Base-by-base conservation (phyloP, 2,797 vertebrate genomes). In the Lacerta viridis region DNA sequence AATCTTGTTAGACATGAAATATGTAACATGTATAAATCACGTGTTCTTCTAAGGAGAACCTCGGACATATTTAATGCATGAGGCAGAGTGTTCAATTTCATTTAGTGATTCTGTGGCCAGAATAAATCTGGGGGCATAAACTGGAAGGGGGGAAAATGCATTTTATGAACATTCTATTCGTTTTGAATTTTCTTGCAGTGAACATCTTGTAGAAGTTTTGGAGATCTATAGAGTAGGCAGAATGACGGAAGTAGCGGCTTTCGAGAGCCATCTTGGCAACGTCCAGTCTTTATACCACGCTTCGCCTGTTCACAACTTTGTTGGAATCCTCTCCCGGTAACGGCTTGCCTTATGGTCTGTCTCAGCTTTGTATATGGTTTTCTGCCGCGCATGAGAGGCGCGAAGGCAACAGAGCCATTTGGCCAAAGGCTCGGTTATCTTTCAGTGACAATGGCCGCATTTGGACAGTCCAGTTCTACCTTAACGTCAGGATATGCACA, bases 281-380 rank as follows among this genome's bases (percentile, higher is more conserved):
- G 50, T 98, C 80, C 95, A 59, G 68, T 46, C 95, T 66, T 96
- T 98, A 81, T 95, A 98, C 7, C 98, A 99, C 64, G 97, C 97
- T 9, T 97, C 98, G n/a, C 92, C 95, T 5, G 96, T 97, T 79
- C 93, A 82, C 85, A 98, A 97, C 92, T 98, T 98, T 90, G 97
- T 98, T 7, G 98, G 98, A 90, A 97, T 99, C 92, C 94, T 99
- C 77, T 98, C 98, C 88, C 97, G 98, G 98, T 99, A 92, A 97
- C 92, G 77, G 2, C 15, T 7, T 1, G 61, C 20, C 5, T 23
- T 23, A 18, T 23, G 17, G 61, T 64, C 61, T 64, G 17, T 64
- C 17, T 64, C 5, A 64, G 61, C 69, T 46, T 61, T 43, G 23
- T 71, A 8, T 7, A 4, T 61, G 50, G 85, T 86, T 86, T 41